These are phyloP conservation scores for Drosophila tropicalis DNA, from an alignment of 1,140 invertebrate genomes.

Conservation along the genomic window DNA sequence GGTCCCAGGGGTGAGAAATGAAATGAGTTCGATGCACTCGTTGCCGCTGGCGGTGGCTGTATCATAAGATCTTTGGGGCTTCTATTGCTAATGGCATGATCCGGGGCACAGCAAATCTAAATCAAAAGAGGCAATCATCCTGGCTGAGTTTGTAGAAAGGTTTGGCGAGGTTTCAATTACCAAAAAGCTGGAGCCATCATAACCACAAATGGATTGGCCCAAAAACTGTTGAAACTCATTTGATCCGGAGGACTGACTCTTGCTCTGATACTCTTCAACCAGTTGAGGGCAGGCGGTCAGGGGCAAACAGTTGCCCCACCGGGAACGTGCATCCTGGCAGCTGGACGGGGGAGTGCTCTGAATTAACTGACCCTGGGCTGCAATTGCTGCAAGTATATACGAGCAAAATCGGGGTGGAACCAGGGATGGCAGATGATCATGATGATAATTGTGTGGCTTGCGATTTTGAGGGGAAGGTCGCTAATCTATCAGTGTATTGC, in stretches of 20 bases:
- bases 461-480: constrained; percentile 34
- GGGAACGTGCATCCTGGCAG: constrained; percentile 77
- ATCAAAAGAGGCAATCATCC: not conserved
- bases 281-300: constrained; percentile 83
- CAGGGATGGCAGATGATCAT: not conserved
- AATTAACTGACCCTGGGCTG: constrained; percentile 55
- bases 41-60: constrained; percentile 1
- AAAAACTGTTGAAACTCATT: constrained; percentile 82
- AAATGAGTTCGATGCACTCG: constrained; percentile 34
- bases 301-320: constrained; percentile 83
- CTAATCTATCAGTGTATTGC: not conserved
- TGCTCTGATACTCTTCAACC: constrained; percentile 66
- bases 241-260: constrained; percentile 39
- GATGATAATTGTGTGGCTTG: constrained; percentile 4
- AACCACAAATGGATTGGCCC: constrained; percentile 85
- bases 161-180: constrained; percentile 36
- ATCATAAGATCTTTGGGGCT: constrained; percentile 53
- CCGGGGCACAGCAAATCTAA: constrained; percentile 58
- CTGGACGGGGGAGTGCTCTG: constrained; percentile 21
- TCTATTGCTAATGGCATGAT: constrained; percentile 28
- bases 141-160: too few species aligned
- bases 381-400: constrained; percentile 32
- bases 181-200: constrained; percentile 83
- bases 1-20: constrained; percentile 52
- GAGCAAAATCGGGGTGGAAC: constrained; percentile 20